phyloP scores from a whole-genome alignment of 1,140 invertebrate genomes.

The Conopomorpha cramerella region DNA sequence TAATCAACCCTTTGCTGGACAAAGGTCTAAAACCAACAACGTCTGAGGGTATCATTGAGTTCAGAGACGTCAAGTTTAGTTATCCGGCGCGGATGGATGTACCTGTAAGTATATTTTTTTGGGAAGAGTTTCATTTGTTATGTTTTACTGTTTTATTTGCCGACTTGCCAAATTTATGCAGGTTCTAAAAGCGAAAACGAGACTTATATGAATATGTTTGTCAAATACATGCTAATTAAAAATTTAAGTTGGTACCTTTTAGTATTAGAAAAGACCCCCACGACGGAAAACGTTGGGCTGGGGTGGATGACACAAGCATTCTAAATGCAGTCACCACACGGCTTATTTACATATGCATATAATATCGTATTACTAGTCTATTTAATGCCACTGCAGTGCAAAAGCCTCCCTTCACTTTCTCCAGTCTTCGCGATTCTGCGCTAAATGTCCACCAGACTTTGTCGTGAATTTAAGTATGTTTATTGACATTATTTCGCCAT shows the following conservation, averaged over 20 bases:
- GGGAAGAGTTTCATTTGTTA: no score
- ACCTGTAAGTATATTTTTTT: slow-evolving; percentile 21
- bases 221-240: neutral
- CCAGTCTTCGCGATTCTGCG: no score
- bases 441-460: neutral
- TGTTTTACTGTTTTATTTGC: neutral
- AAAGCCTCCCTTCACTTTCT: no score
- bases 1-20: slow-evolving; percentile 73
- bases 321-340: neutral
- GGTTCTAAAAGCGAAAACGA: neutral
- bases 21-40: slow-evolving; percentile 64
- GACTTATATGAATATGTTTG: neutral
- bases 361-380: neutral
- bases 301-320: no score
- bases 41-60: slow-evolving; percentile 72
- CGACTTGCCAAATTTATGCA: neutral
- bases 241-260: neutral
- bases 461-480: neutral
- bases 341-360: neutral
- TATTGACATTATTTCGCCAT: neutral
- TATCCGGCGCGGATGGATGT: slow-evolving; percentile 84
- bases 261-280: no score
- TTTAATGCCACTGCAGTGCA: no score
- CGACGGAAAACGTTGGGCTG: no score
- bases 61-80: slow-evolving; percentile 74